Percentiles rank a stretch among this genome's conserved stretches.
Evolutionary conservation across 2,888 invertebrate genomes (phyloP).

Genomic region (Drosophila lacicola): DNA sequence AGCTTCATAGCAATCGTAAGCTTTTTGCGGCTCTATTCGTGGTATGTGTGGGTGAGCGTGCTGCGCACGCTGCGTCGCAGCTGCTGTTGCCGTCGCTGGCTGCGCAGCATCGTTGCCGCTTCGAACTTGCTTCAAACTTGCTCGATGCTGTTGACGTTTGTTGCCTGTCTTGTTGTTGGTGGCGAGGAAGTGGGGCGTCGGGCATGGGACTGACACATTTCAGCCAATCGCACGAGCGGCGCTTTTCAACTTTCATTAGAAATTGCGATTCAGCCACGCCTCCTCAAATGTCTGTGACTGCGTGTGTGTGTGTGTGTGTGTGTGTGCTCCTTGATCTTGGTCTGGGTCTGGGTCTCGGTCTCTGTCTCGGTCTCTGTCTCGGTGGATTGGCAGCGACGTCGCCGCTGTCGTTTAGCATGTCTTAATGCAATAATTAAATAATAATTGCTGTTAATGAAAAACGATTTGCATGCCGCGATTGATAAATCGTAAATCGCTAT

Average conservation of each 20-base stretch:
- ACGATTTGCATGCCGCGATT: conserved; percentile 57
- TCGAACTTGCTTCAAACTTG: conserved; percentile 64
- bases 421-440: conserved; percentile 58
- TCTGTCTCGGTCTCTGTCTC: conserved; percentile 22
- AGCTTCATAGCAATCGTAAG: conserved; percentile 33
- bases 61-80: conserved; percentile 22
- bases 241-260: conserved; percentile 76
- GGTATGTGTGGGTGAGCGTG: conserved; percentile 41
- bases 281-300: neutral
- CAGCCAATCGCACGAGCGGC: conserved; percentile 67
- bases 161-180: conserved; percentile 15
- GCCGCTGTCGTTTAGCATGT: conserved; percentile 46
- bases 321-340: conserved; percentile 39
- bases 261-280: conserved; percentile 64
- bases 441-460: conserved; percentile 68
- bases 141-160: conserved; percentile 37
- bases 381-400: conserved; percentile 38
- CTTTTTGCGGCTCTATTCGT: conserved; percentile 30
- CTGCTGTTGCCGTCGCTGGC: conserved; percentile 14
- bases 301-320: conserved; percentile 3
- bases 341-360: conserved; percentile 6
- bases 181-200: neutral
- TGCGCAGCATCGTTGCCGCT: conserved; percentile 54
- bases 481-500: conserved; percentile 20
- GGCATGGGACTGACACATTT: conserved; percentile 16